A percentile compares a stretch with the other conserved stretches of the same genome.
Conservation (phyloP, 2,888 invertebrate genomes). For the Desoria tigrina region DNA sequence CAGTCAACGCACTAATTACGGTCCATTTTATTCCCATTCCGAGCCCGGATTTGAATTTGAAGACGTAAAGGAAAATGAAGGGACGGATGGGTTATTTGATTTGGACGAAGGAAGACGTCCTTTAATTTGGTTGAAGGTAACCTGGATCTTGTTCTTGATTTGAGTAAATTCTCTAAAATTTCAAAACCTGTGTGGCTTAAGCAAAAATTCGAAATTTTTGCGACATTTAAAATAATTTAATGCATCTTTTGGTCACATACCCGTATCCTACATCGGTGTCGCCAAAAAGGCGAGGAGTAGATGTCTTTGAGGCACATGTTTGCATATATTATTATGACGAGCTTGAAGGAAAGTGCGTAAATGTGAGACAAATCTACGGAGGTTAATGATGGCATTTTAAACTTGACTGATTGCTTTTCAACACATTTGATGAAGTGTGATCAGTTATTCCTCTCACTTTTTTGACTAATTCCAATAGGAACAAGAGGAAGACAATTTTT, state of each 20-base stretch:
- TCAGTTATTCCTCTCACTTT: constrained; percentile 35
- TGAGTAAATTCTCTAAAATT: too few relatives aligned
- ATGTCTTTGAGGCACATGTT: too few relatives aligned
- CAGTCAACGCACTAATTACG: not conserved
- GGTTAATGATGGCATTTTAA: constrained; percentile 45
- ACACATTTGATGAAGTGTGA: constrained; percentile 34
- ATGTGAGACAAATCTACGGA: constrained; percentile 35
- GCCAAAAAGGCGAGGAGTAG: too few relatives aligned
- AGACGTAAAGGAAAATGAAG: constrained; percentile 1
- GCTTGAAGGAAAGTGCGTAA: too few relatives aligned
- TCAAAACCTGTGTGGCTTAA: too few relatives aligned
- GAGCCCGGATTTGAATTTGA: not conserved
- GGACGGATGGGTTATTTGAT: not conserved
- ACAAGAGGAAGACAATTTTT: constrained; percentile 9
- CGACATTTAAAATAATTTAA: too few relatives aligned
- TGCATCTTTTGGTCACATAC: too few relatives aligned
- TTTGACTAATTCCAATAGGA: constrained; percentile 41
- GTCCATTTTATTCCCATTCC: not conserved
- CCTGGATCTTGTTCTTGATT: too few relatives aligned
- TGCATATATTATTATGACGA: too few relatives aligned
- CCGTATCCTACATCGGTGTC: too few relatives aligned
- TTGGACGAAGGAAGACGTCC: not conserved
- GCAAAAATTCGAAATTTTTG: too few relatives aligned
- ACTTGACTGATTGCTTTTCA: constrained; percentile 46
- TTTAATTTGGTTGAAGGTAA: constrained; percentile 4